These are phyloP conservation scores for Melanostoma mellinum DNA, from an alignment of 2,888 invertebrate species.

Conservation along the genomic window DNA sequence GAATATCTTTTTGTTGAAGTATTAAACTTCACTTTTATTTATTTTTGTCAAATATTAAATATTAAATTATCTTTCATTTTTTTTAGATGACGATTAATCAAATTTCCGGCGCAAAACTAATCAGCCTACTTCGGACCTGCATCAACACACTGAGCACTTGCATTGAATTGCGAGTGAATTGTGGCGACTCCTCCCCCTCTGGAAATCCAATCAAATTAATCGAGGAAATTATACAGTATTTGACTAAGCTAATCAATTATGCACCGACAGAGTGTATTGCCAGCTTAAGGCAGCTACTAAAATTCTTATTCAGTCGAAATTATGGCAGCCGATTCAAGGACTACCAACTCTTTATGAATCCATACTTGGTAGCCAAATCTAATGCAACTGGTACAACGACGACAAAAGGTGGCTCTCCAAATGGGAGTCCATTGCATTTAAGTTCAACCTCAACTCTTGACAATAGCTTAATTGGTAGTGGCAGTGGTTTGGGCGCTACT, in stretches of 20 bases:
- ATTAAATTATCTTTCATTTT: slow-evolving; percentile 75
- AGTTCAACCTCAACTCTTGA: slow-evolving; percentile 55
- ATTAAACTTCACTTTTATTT: not conserved
- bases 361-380: slow-evolving; percentile 76
- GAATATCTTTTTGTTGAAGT: not conserved
- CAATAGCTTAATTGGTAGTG: slow-evolving; percentile 53
- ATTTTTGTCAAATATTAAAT: not conserved
- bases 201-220: slow-evolving; percentile 80
- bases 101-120: slow-evolving; percentile 89
- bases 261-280: slow-evolving; percentile 87
- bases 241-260: slow-evolving; percentile 86
- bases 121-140: slow-evolving; percentile 80
- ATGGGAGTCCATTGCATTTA: slow-evolving; percentile 54
- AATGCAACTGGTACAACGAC: slow-evolving; percentile 51
- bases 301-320: slow-evolving; percentile 89
- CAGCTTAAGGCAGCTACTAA: slow-evolving; percentile 89
- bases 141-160: slow-evolving; percentile 79
- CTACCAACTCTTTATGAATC: slow-evolving; percentile 76
- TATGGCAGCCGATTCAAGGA: slow-evolving; percentile 81
- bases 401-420: slow-evolving; percentile 54
- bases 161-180: slow-evolving; percentile 77
- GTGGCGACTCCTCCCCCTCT: slow-evolving; percentile 63
- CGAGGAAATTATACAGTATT: slow-evolving; percentile 89
- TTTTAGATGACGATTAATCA: slow-evolving; percentile 89
- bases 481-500: slow-evolving; percentile 39